Evolutionary conservation across 2,797 vertebrate genomes (phyloP).

Genomic region (Pseudotriccus pelzelni): DNA sequence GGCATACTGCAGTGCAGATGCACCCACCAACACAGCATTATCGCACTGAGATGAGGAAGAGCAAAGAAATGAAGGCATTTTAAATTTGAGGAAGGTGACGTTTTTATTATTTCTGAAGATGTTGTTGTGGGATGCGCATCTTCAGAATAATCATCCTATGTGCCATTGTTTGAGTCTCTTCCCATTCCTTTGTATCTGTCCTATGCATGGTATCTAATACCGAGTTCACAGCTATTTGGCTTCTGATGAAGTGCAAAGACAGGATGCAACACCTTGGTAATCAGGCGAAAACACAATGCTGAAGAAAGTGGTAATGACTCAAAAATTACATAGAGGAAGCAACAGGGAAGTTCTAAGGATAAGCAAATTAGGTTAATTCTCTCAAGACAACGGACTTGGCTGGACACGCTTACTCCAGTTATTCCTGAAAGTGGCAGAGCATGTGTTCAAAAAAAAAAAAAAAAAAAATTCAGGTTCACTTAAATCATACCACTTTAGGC

Average conservation of each 20-base stretch:
- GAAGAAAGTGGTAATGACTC: slow-evolving; percentile 24
- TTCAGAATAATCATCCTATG: neutral
- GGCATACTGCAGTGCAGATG: neutral
- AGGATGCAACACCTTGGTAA: neutral
- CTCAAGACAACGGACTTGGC: neutral
- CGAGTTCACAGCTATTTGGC: neutral
- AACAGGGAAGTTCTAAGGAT: neutral
- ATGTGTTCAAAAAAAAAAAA: neutral
- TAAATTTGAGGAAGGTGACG: neutral
- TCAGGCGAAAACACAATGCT: rapidly evolving
- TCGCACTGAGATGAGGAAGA: neutral
- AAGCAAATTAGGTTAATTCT: neutral
- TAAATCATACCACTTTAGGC: neutral
- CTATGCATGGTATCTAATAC: neutral
- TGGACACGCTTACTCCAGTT: neutral
- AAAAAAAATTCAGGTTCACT: neutral
- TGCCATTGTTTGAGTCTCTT: neutral
- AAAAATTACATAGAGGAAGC: neutral
- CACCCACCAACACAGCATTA: neutral
- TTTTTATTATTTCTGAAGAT: neutral
- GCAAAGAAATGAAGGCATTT: neutral
- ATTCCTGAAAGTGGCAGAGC: neutral
- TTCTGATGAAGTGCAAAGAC: slow-evolving; percentile 12
- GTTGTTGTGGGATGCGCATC: neutral
- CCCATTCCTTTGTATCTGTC: neutral